Percentiles rank a stretch among this genome's conserved stretches.
Evolutionary conservation across 2,113 vertebrate genomes (phyloP).

Genomic region (Pelusios castaneus): DNA sequence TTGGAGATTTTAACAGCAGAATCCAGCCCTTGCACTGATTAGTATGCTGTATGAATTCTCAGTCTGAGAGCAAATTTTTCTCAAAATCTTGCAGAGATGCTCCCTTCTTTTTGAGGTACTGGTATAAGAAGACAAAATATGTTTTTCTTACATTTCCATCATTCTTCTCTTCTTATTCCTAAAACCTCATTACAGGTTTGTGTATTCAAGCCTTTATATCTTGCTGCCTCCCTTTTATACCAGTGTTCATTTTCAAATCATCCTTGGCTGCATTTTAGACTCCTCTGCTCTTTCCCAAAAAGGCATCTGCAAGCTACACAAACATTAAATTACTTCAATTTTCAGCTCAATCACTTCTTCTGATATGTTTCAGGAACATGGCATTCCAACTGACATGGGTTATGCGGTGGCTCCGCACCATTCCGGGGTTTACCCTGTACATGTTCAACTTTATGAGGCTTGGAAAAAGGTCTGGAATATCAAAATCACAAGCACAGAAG

Average conservation of each 20-base stretch:
- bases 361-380: slow-evolving; percentile 85
- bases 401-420: slow-evolving; percentile 97
- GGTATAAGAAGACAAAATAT: background rate
- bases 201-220: background rate
- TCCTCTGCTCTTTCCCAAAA: background rate
- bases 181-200: background rate
- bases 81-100: background rate
- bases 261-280: background rate
- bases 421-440: slow-evolving; percentile 96
- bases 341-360: background rate
- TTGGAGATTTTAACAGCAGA: background rate
- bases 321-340: background rate
- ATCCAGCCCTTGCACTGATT: background rate
- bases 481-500: slow-evolving; percentile 95
- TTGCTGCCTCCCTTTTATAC: background rate
- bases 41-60: background rate
- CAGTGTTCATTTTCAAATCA: background rate
- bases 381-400: slow-evolving; percentile 93
- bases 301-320: background rate
- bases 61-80: background rate
- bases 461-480: slow-evolving; percentile 97
- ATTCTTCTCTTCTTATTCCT: background rate
- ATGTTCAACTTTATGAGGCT: slow-evolving; percentile 95
- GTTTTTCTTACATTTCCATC: background rate
- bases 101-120: background rate